These are phyloP conservation scores for Malacoraja senta DNA, from an alignment of 2,797 vertebrate genomes.

Conservation along the genomic window DNA sequence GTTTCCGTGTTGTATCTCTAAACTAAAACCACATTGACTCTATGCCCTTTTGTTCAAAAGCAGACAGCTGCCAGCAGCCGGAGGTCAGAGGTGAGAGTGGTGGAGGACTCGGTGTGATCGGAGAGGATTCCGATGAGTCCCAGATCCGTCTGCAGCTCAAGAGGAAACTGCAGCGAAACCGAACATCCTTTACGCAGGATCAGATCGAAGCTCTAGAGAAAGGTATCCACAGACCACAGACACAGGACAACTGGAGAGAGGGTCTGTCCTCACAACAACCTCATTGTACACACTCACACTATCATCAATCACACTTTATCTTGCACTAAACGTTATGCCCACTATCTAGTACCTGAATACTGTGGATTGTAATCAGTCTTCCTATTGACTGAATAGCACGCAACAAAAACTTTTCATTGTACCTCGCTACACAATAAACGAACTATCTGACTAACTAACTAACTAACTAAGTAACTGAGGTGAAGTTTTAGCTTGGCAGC, in stretches of 20 bases:
- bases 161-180: slow-evolving; percentile 77
- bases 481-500: too few species aligned
- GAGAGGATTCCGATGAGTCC: slow-evolving; percentile 55
- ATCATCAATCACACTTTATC: too few species aligned
- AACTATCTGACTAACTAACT: too few species aligned
- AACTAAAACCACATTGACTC: background rate
- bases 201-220: slow-evolving; percentile 80
- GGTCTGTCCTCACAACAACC: background rate
- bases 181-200: slow-evolving; percentile 78
- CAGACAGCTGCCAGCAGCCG: slow-evolving; percentile 65
- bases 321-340: too few species aligned
- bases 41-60: background rate
- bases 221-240: slow-evolving; percentile 52
- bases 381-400: too few species aligned
- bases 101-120: slow-evolving; percentile 2
- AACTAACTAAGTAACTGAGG: too few species aligned
- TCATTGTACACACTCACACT: background rate
- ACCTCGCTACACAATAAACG: too few species aligned
- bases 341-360: too few species aligned
- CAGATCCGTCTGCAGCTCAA: slow-evolving; percentile 77
- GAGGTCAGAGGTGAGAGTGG: slow-evolving; percentile 49
- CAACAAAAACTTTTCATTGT: too few species aligned
- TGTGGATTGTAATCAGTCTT: too few species aligned
- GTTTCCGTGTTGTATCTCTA: too few species aligned
- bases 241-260: too few species aligned